Evolutionary conservation across 2,888 invertebrate genomes (phyloP), one percentile per base, ranked within the genome.

Genomic region (Ophonus ardosiacus): DNA sequence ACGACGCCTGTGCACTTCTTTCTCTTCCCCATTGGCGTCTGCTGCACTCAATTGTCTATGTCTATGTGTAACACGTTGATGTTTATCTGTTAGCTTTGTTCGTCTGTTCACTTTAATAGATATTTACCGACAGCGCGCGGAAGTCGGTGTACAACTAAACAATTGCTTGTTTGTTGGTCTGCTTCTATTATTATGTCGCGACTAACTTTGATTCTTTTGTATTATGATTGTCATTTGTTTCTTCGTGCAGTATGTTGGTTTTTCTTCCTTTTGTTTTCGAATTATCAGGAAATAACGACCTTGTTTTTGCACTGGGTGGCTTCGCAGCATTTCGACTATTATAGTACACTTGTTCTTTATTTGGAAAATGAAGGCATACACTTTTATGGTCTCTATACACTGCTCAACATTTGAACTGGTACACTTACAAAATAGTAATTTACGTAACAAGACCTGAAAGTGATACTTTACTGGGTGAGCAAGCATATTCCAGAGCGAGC

Each of bases 61-160:
- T 71, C 56, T 68, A 57, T 65, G 81, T 81, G 71, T 68, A 68
- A 81, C 65, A 31, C 43, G 68, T 15, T 57, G 71, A 68, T 81
- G 81, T 68, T 81, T 81, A 81, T 81, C 81, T 81, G 68, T 68
- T 81, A 43, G 81, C 71, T 68, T 65, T 81, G 68, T 65, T 81
- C 81, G 15, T 68, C 51, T 81, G 68, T 65, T 81, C 81, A 31
- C 68, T 68, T 81, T 81, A 81, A 81, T 71, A 81, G 81, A 81
- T 81, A 81, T 81, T 81, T 81, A 68, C 81, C 57, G 56, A 51
- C 18, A 63, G 38, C 15, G 79, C 40, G 21, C 78, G 78, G 80
- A 59, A 80, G 80, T 80, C 79, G 10, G 59, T 61, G 79, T 61
- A 80, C 80, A 61, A 56, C 24, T 40, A 80, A 80, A 80, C 59